A percentile compares a stretch with the other conserved stretches of the same genome.
Conservation (phyloP, 2,888 invertebrate species). For the Epirrhoe alternata region DNA sequence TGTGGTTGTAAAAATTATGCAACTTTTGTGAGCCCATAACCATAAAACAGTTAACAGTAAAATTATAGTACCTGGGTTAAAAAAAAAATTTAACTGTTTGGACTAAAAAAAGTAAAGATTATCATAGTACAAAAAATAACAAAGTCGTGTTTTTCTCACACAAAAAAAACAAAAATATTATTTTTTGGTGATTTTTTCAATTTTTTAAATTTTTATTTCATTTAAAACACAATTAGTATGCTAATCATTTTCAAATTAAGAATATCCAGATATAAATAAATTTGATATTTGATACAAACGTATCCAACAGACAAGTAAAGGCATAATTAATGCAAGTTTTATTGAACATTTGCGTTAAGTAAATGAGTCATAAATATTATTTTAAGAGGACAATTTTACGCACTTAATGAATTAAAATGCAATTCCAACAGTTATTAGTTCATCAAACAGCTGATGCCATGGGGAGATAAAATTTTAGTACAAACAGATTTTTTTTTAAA, state of each 20-base stretch:
- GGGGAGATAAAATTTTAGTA: slow-evolving; percentile 6
- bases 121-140: no score
- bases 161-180: no score
- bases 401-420: slow-evolving; percentile 37
- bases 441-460: slow-evolving; percentile 73
- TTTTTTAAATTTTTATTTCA: no score
- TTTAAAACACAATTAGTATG: not conserved
- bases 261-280: not conserved
- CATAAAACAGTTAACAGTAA: slow-evolving; percentile 67
- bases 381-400: slow-evolving; percentile 35
- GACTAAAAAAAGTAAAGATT: not conserved
- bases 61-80: slow-evolving; percentile 65
- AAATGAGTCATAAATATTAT: slow-evolving; percentile 50
- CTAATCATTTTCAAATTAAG: not conserved
- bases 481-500: not conserved
- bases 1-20: slow-evolving; percentile 65
- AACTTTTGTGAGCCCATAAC: slow-evolving; percentile 60
- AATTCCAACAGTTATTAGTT: slow-evolving; percentile 56
- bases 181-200: no score
- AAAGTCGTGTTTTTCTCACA: no score
- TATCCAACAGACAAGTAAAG: slow-evolving; percentile 6
- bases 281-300: not conserved
- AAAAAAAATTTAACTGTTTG: not conserved
- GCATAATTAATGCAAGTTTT: slow-evolving; percentile 30
- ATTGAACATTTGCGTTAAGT: slow-evolving; percentile 31